A percentile compares a stretch with the other conserved stretches of the same genome.
Evolutionary conservation across 2,797 vertebrate genomes (phyloP).

Genomic region (Heliangelus exortis): DNA sequence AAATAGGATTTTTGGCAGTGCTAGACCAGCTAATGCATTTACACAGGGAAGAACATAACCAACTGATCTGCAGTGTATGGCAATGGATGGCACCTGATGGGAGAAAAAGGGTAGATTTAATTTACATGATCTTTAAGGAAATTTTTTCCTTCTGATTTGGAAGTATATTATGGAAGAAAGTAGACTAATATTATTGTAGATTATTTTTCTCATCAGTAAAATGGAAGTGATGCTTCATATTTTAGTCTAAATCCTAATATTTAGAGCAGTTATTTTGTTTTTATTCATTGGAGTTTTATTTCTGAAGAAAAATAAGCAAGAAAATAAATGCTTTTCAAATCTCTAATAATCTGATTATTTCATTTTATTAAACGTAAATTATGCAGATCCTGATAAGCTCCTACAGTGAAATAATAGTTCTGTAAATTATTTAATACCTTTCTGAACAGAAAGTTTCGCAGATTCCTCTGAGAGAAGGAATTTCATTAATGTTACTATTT

Average conservation of each 20-base stretch:
- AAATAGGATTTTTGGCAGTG: neutral
- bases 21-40: fast-evolving
- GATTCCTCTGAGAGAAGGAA: constrained; percentile 1
- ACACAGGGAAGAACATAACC: fast-evolving
- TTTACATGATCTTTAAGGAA: neutral
- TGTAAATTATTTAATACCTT: constrained; percentile 34
- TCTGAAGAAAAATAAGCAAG: neutral
- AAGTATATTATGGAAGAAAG: neutral
- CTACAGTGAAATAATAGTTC: neutral
- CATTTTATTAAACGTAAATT: neutral
- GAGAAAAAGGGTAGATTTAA: neutral
- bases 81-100: neutral
- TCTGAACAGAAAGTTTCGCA: neutral
- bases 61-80: fast-evolving
- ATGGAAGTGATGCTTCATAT: neutral
- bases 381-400: neutral
- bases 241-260: neutral
- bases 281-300: neutral
- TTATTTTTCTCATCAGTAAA: neutral
- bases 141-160: neutral
- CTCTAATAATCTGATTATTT: neutral
- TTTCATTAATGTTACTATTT: neutral
- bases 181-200: neutral
- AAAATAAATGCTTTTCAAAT: neutral
- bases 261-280: neutral